phyloP scores from a whole-genome alignment of 2,797 vertebrate genomes.

The Chaenodraco wilsoni region DNA sequence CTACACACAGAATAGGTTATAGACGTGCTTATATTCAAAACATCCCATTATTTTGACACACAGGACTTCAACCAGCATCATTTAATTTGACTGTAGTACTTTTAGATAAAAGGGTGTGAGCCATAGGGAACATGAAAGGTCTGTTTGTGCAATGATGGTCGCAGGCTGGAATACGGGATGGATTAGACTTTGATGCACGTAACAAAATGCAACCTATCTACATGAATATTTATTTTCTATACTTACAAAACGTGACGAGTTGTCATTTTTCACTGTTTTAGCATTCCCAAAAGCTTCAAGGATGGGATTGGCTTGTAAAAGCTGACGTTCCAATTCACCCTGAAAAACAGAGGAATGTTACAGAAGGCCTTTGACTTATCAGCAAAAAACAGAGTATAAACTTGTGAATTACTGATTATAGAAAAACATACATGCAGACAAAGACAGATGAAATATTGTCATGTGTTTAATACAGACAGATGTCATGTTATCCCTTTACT shows the following conservation, averaged over 20 bases:
- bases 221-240: background rate
- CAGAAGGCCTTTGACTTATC: slow-evolving; percentile 15
- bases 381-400: background rate
- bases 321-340: slow-evolving; percentile 97
- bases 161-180: background rate
- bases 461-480: slow-evolving; percentile 32
- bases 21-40: background rate
- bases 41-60: slow-evolving; percentile 4
- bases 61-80: background rate
- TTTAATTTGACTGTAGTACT: background rate
- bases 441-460: slow-evolving; percentile 23
- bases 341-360: slow-evolving; percentile 62
- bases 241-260: slow-evolving; percentile 98
- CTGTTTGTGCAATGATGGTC: slow-evolving; percentile 3
- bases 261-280: slow-evolving; percentile 99
- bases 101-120: background rate
- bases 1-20: background rate
- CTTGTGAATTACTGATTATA: background rate
- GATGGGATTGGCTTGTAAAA: slow-evolving; percentile 98
- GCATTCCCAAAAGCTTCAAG: slow-evolving; percentile 98
- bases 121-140: background rate
- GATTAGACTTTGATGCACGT: background rate
- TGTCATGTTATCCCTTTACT: background rate
- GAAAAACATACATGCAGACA: slow-evolving; percentile 62
- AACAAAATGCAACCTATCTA: background rate